phyloP scores from a whole-genome alignment of 2,888 invertebrate species.

The Leptinotarsa tumamoca region DNA sequence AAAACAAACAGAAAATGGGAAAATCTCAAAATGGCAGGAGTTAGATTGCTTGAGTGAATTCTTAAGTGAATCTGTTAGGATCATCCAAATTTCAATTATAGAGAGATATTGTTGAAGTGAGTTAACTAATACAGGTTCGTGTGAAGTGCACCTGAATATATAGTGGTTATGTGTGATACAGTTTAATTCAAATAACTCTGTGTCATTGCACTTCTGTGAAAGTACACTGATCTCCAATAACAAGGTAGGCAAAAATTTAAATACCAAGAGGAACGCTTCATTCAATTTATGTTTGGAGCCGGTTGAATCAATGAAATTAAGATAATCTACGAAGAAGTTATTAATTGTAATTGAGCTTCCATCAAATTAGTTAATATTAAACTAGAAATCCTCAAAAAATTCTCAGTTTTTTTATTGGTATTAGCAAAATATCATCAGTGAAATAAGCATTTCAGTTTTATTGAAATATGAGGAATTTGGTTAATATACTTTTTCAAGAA shows the following conservation, averaged over 20 bases:
- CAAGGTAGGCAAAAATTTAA: slow-evolving; percentile 41
- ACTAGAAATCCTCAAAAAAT: too few species aligned
- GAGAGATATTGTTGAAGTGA: not conserved
- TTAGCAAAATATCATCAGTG: too few species aligned
- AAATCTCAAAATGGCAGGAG: not conserved
- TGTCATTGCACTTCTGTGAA: slow-evolving; percentile 49
- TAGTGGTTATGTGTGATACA: slow-evolving; percentile 14
- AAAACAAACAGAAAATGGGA: slow-evolving; percentile 1
- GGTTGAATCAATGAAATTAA: too few species aligned
- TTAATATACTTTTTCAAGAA: not conserved
- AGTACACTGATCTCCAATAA: slow-evolving; percentile 41
- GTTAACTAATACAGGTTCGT: not conserved
- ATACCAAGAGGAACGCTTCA: slow-evolving; percentile 29
- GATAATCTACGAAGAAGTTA: too few species aligned
- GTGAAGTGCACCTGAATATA: slow-evolving; percentile 21
- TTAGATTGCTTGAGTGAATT: not conserved
- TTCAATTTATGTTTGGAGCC: not conserved
- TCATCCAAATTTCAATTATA: not conserved
- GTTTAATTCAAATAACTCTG: slow-evolving; percentile 28
- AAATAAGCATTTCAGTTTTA: too few species aligned
- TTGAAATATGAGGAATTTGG: too few species aligned
- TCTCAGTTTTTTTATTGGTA: too few species aligned
- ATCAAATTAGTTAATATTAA: too few species aligned
- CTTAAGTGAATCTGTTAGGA: too few species aligned
- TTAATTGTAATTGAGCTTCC: too few species aligned